A percentile compares a stretch with the other conserved stretches of the same genome.
phyloP scores from a whole-genome alignment of 1,140 invertebrate genomes.

The Harlomillsia oculata region DNA sequence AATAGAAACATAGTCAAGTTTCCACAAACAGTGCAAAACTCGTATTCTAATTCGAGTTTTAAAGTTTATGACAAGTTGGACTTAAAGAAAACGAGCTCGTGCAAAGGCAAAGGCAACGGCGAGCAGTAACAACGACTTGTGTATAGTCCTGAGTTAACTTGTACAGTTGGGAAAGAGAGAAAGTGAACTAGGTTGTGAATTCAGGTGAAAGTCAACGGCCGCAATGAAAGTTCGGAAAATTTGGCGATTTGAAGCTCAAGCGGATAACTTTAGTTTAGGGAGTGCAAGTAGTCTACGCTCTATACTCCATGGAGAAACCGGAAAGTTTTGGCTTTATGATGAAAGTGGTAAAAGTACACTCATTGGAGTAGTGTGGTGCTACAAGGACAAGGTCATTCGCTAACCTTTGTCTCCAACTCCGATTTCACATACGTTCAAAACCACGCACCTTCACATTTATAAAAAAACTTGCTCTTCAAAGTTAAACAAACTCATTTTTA shows the following conservation, averaged over 20 bases:
- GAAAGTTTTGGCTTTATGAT: constrained; percentile 30
- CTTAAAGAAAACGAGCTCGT: too few relatives aligned
- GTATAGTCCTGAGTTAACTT: constrained; percentile 1
- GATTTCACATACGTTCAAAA: background rate
- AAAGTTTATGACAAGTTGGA: too few relatives aligned
- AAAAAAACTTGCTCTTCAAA: too few relatives aligned
- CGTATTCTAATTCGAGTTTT: too few relatives aligned
- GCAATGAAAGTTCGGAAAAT: constrained; percentile 27
- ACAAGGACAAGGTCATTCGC: constrained; percentile 27
- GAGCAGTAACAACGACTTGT: too few relatives aligned
- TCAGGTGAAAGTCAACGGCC: constrained; percentile 28
- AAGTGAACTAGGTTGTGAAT: constrained; percentile 14
- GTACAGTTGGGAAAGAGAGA: background rate
- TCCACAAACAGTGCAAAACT: too few relatives aligned
- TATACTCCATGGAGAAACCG: constrained; percentile 5
- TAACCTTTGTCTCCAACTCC: constrained; percentile 10
- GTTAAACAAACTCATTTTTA: too few relatives aligned
- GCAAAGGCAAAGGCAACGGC: too few relatives aligned
- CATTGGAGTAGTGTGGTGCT: constrained; percentile 22
- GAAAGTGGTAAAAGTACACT: constrained; percentile 28
- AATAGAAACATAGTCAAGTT: too few relatives aligned
- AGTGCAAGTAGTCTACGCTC: background rate
- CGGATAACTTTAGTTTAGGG: constrained; percentile 29
- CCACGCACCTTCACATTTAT: too few relatives aligned
- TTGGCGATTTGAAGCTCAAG: constrained; percentile 28